Evolutionary conservation across 1,140 invertebrate species (phyloP), one percentile per base, ranked within the genome.

Genomic region (Drosophila pallidifrons): DNA sequence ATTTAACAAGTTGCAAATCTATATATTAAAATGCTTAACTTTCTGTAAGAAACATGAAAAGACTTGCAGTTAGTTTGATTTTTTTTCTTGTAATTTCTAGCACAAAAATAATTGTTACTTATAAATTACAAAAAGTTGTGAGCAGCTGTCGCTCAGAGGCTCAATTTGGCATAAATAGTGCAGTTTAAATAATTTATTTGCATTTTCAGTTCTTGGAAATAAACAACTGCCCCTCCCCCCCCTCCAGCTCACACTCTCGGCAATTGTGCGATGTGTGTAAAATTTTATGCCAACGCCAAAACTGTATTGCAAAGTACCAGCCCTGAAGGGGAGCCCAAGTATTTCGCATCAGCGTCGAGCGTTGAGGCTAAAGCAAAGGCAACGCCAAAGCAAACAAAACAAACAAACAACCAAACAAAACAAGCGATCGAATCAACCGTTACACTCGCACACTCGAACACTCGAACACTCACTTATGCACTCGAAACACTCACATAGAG

Each of bases 341-440:
- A 16, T 28, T 52, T 11, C 49, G 25, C 25, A 13, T 30, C 13
- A 43, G 35, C 35, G 35, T 10, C 7, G 35, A 38, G 35, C 2
- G 7, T 25, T 25, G 35, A 38, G 2, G 35, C 7, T 8, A 78
- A 52, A 38, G 65, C 32, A 38, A 70, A 54, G 66, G 38, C 16
- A 63, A 54, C 25, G 51, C 51, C 58, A 71, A 59, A 83, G 75
- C 73, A 72, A 67, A 28, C 32, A 38, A 35, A 38, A 49, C 8
- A 52, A 82, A 63, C 69, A 69, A 59, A 16, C 38, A 58, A 82
- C 20, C 20, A 25, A 25, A 25, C 45, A 35, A 32, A 80, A 74
- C 71, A 74, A 81, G 74, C 81, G 81, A 77, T 74, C 59, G 73
- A 63, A 81, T 59, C 54, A 76, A 59, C 66, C 72, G 49, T 75